Percentiles rank a stretch among this genome's conserved stretches.
Evolutionary conservation across 2,113 vertebrate species (phyloP).

Genomic region (Corvus hawaiiensis): DNA sequence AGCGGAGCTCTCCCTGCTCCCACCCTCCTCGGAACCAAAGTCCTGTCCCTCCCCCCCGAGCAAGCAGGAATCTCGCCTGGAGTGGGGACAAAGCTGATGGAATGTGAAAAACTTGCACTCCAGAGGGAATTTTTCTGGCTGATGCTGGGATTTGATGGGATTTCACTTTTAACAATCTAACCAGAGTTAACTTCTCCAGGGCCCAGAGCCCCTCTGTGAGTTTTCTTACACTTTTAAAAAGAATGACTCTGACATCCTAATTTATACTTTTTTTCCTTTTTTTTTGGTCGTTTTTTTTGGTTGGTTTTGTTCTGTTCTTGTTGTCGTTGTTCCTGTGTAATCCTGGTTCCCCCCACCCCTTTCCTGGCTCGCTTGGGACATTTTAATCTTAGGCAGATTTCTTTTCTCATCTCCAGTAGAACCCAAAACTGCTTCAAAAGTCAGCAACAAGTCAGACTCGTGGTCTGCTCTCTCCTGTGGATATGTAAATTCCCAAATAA

Average conservation of each 20-base stretch:
- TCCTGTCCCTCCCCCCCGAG: conserved; percentile 13
- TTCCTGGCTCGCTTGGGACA: conserved; percentile 1
- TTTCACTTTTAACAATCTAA: conserved; percentile 51
- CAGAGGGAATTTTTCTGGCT: neutral
- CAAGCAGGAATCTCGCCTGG: conserved; percentile 28
- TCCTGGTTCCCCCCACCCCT: neutral
- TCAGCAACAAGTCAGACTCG: conserved; percentile 25
- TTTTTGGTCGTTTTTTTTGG: neutral
- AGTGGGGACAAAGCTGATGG: neutral
- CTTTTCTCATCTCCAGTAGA: conserved; percentile 42
- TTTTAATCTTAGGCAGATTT: conserved; percentile 11
- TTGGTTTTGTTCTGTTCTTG: neutral
- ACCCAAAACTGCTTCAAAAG: conserved; percentile 48
- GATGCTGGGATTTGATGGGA: neutral
- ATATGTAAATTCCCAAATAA: conserved; percentile 79
- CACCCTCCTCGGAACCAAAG: conserved; percentile 69
- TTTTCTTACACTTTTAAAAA: conserved; percentile 47
- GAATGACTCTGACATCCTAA: conserved; percentile 21
- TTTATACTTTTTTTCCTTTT: conserved; percentile 23
- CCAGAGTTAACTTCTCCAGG: conserved; percentile 59
- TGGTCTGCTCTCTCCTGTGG: conserved; percentile 71
- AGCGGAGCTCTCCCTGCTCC: conserved; percentile 25
- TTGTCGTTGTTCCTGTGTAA: neutral
- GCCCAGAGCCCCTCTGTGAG: conserved; percentile 40
- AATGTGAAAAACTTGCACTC: conserved; percentile 39